Evolutionary conservation across 2,888 invertebrate genomes (phyloP).

Genomic region (Trissoscelio sp.): DNA sequence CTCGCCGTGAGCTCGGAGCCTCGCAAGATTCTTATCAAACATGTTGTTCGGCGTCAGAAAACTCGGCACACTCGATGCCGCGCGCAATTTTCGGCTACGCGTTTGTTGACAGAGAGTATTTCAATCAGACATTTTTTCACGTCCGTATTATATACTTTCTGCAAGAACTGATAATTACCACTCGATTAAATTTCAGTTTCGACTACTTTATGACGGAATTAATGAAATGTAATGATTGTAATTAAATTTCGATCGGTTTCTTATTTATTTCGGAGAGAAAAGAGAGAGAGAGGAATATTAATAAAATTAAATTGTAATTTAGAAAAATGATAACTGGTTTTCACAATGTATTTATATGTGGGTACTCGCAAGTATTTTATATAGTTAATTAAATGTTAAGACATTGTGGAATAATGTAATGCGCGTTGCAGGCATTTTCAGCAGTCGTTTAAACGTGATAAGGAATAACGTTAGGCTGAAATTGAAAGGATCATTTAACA

Average conservation of each 20-base stretch:
- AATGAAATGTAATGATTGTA: slow-evolving; percentile 20
- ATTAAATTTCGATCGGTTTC: slow-evolving; percentile 10
- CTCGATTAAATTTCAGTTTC: neutral
- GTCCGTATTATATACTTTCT: neutral
- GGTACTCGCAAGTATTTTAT: neutral
- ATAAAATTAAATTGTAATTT: slow-evolving; percentile 9
- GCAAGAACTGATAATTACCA: neutral
- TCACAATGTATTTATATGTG: neutral
- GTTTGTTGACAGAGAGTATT: slow-evolving; percentile 50
- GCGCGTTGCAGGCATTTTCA: slow-evolving; percentile 17
- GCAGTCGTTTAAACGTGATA: slow-evolving; percentile 6
- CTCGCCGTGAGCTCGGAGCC: slow-evolving; percentile 72
- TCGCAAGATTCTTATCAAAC: slow-evolving; percentile 81
- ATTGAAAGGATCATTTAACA: slow-evolving; percentile 52
- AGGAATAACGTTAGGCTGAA: slow-evolving; percentile 12
- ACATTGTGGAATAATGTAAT: slow-evolving; percentile 3
- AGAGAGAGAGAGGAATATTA: neutral
- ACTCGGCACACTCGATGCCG: slow-evolving; percentile 18
- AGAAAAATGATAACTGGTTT: slow-evolving; percentile 11
- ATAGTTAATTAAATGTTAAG: slow-evolving; percentile 23
- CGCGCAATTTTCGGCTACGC: slow-evolving; percentile 26
- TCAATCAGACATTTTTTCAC: slow-evolving; percentile 20
- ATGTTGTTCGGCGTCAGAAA: slow-evolving; percentile 74
- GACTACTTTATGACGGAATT: slow-evolving; percentile 10
- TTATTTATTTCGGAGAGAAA: neutral